Conservation (phyloP, 2,888 invertebrate species). For the Cyclophora punctaria region DNA sequence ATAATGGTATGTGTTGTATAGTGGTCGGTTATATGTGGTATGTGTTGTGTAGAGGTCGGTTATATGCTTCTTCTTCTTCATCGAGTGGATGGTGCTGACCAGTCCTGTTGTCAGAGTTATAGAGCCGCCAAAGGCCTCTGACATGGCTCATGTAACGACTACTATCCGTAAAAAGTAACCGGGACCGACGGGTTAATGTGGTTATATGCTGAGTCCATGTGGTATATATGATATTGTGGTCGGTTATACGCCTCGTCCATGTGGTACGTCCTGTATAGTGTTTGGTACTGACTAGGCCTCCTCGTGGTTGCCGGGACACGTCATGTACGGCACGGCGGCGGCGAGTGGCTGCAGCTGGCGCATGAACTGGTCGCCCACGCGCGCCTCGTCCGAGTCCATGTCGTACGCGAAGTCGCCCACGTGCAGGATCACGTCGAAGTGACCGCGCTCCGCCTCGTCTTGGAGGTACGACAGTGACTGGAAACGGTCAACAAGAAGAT, state of each 20-base stretch:
- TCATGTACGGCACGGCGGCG: conserved; percentile 93
- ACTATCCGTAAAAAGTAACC: no score
- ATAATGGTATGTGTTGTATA: not conserved
- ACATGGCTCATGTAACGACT: no score
- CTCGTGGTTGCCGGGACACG: conserved; percentile 95
- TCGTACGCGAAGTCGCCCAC: conserved; percentile 97
- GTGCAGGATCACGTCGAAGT: conserved; percentile 91
- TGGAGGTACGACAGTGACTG: conserved; percentile 87
- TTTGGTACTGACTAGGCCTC: conserved; percentile 79
- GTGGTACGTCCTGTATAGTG: no score
- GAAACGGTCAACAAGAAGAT: not conserved
- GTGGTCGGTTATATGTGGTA: not conserved
- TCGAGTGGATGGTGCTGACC: no score
- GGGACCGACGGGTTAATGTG: no score
- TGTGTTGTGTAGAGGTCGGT: no score
- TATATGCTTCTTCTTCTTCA: no score
- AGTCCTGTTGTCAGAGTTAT: no score
- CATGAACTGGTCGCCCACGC: conserved; percentile 95
- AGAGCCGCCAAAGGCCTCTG: no score
- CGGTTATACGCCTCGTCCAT: no score
- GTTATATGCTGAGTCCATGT: no score
- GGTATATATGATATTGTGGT: no score
- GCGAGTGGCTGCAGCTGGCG: conserved; percentile 92
- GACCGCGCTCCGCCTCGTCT: conserved; percentile 84
- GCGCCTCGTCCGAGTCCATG: conserved; percentile 87